Evolutionary conservation across 1,140 invertebrate genomes (phyloP).

Genomic region (Agraylea sexmaculata): DNA sequence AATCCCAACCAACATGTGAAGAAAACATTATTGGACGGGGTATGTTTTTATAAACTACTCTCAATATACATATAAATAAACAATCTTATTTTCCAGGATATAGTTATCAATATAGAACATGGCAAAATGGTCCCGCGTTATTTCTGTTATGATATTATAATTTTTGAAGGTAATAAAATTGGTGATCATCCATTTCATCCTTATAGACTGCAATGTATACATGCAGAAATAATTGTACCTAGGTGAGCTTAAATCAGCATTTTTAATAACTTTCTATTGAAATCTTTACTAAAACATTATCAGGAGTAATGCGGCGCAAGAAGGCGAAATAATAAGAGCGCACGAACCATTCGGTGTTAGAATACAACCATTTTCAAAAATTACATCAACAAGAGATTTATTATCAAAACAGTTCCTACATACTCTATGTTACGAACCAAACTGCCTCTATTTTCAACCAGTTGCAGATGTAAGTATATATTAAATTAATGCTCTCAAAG

Average conservation of each 20-base stretch:
- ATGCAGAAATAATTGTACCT: constrained; percentile 49
- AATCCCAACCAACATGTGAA: constrained; percentile 57
- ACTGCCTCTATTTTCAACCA: constrained; percentile 97
- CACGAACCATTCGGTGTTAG: constrained; percentile 81
- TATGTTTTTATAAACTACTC: constrained; percentile 39
- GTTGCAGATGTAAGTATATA: constrained; percentile 48
- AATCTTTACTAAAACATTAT: constrained; percentile 24
- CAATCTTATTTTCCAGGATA: constrained; percentile 50
- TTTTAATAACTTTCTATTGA: constrained; percentile 11
- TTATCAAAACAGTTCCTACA: constrained; percentile 78
- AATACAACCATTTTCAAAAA: constrained; percentile 80
- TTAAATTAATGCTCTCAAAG: constrained; percentile 1
- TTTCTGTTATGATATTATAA: constrained; percentile 91
- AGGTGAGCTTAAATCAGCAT: constrained; percentile 19
- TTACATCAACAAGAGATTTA: constrained; percentile 54
- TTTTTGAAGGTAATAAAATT: constrained; percentile 69
- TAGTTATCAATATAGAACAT: constrained; percentile 82
- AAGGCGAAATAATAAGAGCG: constrained; percentile 60
- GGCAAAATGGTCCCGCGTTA: constrained; percentile 71
- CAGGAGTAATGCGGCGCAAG: constrained; percentile 56
- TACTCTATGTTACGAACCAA: constrained; percentile 84
- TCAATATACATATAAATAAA: constrained; percentile 3
- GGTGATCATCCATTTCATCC: constrained; percentile 65
- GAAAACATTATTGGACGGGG: constrained; percentile 88
- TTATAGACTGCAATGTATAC: constrained; percentile 64